Conservation (phyloP, 2,797 vertebrate genomes). For the Poecilia picta region DNA sequence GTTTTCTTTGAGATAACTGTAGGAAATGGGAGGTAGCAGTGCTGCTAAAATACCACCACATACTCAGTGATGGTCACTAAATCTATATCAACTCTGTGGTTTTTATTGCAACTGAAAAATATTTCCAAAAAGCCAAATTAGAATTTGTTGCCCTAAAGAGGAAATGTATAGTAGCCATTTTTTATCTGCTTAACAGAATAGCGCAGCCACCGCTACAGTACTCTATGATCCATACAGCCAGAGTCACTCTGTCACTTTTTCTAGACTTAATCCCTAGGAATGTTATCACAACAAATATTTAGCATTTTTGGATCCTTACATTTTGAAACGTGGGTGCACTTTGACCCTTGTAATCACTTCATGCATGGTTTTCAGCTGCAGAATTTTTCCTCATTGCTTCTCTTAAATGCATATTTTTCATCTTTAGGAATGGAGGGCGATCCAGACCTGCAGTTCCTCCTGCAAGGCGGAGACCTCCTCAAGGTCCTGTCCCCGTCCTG, state of each 20-base stretch:
- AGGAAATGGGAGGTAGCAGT: background rate
- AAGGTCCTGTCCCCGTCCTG: constrained; percentile 92
- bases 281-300: background rate
- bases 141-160: background rate
- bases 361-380: background rate
- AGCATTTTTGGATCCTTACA: background rate
- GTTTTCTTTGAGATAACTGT: background rate
- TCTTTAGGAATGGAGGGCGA: constrained; percentile 88
- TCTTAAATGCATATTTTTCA: constrained; percentile 45
- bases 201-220: background rate
- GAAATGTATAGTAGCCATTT: background rate
- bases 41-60: background rate
- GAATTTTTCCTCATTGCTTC: background rate
- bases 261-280: background rate
- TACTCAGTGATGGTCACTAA: background rate
- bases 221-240: background rate
- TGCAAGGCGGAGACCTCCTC: constrained; percentile 88
- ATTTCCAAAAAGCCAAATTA: background rate
- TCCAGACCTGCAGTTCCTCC: constrained; percentile 87
- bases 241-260: background rate
- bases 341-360: background rate
- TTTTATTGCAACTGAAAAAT: background rate
- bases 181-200: background rate
- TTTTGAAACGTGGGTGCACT: background rate
- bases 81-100: background rate